Base-by-base conservation (phyloP, 2,797 vertebrate species). In the Brachymystax lenok region DNA sequence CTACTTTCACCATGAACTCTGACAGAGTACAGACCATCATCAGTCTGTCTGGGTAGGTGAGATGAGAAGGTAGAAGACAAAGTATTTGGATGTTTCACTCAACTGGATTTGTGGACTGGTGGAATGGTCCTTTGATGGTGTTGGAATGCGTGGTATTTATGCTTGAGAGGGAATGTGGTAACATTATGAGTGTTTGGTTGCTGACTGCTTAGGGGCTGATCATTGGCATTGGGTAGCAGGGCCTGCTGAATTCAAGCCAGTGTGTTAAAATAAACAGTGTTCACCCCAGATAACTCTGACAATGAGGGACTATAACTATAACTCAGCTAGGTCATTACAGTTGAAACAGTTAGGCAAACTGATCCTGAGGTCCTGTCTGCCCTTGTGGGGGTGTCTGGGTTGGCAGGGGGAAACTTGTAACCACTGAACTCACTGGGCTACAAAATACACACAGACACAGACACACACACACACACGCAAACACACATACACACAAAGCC, bases 241-340 rank as follows among this genome's bases (percentile, higher is more conserved):
- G 35, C 56, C 74, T 51, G 56, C 14, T 66, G 46, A 66, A 77
- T 77, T 24, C 69, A 71, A 69, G 59, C 35, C 75, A 77, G 69
- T n/a, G 24, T 77, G 46, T 21, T 63, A 66, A 74, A 69, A 74
- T 74, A 74, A 78, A 78, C 77, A 78, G 27, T 35, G 77, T 46
- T 69, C 77, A 78, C 30, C 71, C 59, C 71, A 66, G 61, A 77
- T 73, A 24, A 61, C 16, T 17, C 46, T 17, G 35, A 78, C 77
- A 74, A 69, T 68, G 33, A 69, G 35, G 51, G 63, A 73, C 52
- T 73, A 73, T 33, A 61, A 73, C 24, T 40, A n/a, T 51, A 19
- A 28, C 50, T 68, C 66, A 74, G 61, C 74, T 68, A 74, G 64
- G 52, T 78, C 72, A 61, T 69, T 69, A 59, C 71, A 78, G 64